A percentile compares a stretch with the other conserved stretches of the same genome.
Conservation (phyloP, 2,888 invertebrate species). For the Eupeodes latifasciatus region DNA sequence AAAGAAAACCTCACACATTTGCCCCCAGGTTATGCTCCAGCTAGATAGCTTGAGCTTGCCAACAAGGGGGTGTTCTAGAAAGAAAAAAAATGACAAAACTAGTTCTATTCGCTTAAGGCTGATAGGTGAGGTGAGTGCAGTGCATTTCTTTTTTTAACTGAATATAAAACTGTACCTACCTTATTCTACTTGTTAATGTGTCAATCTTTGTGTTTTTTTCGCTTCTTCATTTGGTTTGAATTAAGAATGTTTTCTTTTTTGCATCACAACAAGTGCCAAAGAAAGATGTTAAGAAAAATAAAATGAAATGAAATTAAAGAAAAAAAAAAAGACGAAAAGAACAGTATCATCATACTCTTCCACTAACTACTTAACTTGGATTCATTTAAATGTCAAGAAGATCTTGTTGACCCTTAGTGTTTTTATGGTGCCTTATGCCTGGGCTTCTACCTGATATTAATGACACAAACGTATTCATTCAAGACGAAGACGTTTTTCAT, state of each 20-base stretch:
- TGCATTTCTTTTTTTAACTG: background rate
- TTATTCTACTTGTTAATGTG: background rate
- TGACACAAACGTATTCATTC: background rate
- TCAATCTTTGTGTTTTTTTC: background rate
- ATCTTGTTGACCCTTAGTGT: background rate
- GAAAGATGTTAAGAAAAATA: background rate
- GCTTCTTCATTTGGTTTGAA: background rate
- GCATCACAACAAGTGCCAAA: background rate
- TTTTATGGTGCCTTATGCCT: too few relatives aligned
- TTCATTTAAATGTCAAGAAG: conserved; percentile 7
- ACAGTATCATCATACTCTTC: background rate
- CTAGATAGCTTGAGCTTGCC: background rate
- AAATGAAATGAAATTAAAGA: too few relatives aligned
- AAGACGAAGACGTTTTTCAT: too few relatives aligned
- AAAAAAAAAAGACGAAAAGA: background rate
- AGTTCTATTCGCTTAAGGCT: background rate
- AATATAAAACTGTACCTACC: background rate
- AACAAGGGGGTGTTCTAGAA: conserved; percentile 7
- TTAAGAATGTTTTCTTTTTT: background rate
- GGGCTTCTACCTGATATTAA: background rate
- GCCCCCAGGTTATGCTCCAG: background rate
- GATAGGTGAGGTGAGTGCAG: background rate
- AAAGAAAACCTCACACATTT: background rate
- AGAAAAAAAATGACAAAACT: conserved; percentile 1
- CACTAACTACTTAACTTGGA: conserved; percentile 1